phyloP scores from a whole-genome alignment of 2,113 vertebrate species.

The Strix aluco region DNA sequence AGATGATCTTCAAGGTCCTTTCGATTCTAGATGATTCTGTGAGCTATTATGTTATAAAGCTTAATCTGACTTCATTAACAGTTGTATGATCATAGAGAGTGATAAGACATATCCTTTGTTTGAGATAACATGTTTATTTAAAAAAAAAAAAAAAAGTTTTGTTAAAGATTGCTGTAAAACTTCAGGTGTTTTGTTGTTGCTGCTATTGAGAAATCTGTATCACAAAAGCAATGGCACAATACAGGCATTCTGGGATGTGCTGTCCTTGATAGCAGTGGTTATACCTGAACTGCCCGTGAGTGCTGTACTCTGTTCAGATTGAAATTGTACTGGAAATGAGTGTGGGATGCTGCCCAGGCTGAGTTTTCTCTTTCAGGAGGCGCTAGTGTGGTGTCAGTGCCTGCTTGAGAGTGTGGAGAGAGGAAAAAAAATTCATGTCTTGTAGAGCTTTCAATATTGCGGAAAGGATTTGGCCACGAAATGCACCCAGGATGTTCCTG shows the following conservation, averaged over 20 bases:
- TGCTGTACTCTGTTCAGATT: background rate
- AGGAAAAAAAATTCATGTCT: background rate
- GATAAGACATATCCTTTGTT: background rate
- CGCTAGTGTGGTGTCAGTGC: background rate
- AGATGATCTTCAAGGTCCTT: too few relatives aligned
- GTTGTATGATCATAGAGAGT: background rate
- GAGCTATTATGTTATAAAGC: background rate
- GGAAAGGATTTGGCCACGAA: background rate
- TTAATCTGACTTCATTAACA: background rate
- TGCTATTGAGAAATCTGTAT: background rate
- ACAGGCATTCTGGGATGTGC: rapidly evolving
- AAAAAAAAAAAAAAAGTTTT: background rate
- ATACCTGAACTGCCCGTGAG: background rate
- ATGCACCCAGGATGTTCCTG: background rate
- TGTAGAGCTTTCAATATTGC: background rate
- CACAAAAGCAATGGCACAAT: background rate
- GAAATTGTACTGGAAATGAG: background rate
- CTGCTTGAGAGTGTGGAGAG: background rate
- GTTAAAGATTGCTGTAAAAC: background rate
- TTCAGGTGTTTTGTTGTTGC: background rate
- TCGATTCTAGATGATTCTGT: too few relatives aligned
- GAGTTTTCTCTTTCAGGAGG: background rate
- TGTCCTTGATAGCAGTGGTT: background rate
- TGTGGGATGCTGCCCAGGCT: background rate
- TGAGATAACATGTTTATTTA: background rate